Evolutionary conservation across 2,797 vertebrate species (phyloP).

Genomic region (Chiloscyllium punctatum): DNA sequence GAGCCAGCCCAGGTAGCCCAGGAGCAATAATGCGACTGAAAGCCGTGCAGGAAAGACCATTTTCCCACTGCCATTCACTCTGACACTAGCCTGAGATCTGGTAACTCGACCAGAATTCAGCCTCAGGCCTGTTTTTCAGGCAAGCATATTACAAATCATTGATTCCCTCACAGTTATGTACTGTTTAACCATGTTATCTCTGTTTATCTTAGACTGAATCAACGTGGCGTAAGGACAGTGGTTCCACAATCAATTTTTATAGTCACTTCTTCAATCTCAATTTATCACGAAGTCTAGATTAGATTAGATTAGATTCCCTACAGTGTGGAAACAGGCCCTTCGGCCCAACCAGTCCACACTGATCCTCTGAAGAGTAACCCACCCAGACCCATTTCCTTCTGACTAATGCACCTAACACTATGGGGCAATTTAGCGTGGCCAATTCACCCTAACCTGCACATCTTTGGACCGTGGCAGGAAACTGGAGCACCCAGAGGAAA

Average conservation of each 20-base stretch:
- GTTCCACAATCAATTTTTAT: background rate
- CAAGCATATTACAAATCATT: background rate
- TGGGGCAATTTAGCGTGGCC: too few relatives aligned
- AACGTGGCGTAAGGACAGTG: background rate
- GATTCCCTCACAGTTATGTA: background rate
- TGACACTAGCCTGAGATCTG: background rate
- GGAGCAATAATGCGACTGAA: background rate
- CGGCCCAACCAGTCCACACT: too few relatives aligned
- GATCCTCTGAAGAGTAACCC: too few relatives aligned
- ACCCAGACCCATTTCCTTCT: too few relatives aligned
- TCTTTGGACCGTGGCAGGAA: too few relatives aligned
- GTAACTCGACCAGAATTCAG: background rate
- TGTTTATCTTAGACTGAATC: background rate
- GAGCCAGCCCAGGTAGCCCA: background rate
- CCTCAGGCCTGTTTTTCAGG: background rate
- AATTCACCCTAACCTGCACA: too few relatives aligned
- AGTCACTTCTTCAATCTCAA: background rate
- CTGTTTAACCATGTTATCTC: background rate
- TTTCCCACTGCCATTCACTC: background rate
- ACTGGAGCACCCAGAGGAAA: too few relatives aligned
- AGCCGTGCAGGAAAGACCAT: background rate
- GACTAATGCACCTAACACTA: too few relatives aligned
- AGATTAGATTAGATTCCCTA: too few relatives aligned
- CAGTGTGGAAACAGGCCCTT: too few relatives aligned
- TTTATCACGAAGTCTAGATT: background rate